Percentiles rank a stretch among this genome's conserved stretches.
phyloP scores from a whole-genome alignment of 2,888 invertebrate genomes.

The Odontocolon sp. region DNA sequence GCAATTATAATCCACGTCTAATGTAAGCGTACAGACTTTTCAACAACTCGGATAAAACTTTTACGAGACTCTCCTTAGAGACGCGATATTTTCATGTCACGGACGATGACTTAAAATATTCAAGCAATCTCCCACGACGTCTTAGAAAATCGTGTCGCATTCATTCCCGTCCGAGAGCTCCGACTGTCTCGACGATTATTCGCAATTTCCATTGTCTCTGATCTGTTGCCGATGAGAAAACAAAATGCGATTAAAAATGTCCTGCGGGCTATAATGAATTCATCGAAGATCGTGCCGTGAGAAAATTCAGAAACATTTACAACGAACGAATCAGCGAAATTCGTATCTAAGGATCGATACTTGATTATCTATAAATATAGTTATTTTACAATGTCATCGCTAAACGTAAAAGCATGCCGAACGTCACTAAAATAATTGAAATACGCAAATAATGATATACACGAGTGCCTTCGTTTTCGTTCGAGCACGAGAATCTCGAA shows the following conservation, averaged over 20 bases:
- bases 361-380: neutral
- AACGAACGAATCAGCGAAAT: no score
- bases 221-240: conserved; percentile 45
- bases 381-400: neutral
- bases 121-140: conserved; percentile 62
- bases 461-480: neutral
- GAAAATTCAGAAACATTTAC: neutral
- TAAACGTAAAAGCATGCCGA: neutral
- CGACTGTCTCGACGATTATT: conserved; percentile 49
- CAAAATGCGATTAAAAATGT: conserved; percentile 16
- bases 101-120: conserved; percentile 62
- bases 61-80: neutral
- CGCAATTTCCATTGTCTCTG: conserved; percentile 52
- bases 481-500: neutral
- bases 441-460: neutral
- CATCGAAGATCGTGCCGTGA: neutral
- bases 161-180: conserved; percentile 32
- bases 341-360: neutral
- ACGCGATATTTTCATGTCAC: conserved; percentile 58
- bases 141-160: conserved; percentile 54
- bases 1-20: no score
- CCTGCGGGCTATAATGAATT: neutral
- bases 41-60: neutral
- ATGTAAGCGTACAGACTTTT: neutral
- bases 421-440: neutral